phyloP scores from a whole-genome alignment of 1,140 invertebrate species.

The Metaphire vulgaris region DNA sequence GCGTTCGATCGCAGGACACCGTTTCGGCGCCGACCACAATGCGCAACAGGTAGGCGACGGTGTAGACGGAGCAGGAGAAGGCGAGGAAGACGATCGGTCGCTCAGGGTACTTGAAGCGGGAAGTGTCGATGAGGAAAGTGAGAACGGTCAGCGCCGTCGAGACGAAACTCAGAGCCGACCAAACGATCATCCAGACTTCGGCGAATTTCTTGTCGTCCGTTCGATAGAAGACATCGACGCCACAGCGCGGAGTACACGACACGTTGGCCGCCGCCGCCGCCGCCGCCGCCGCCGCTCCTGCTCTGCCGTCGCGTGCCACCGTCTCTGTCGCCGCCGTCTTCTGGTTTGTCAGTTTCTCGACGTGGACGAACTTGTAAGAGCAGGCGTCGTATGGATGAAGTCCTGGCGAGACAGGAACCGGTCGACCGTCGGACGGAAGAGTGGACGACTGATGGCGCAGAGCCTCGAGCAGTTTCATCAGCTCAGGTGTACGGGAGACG shows the following conservation, averaged over 20 bases:
- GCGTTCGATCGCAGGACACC: conserved; percentile 64
- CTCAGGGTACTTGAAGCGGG: conserved; percentile 91
- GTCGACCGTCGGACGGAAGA: not conserved
- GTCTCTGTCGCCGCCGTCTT: conserved; percentile 46
- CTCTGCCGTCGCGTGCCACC: too few relatives aligned
- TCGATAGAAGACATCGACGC: conserved; percentile 43
- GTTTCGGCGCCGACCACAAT: conserved; percentile 74
- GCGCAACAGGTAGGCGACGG: conserved; percentile 79
- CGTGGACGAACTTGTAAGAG: conserved; percentile 42
- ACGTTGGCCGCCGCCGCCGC: not conserved
- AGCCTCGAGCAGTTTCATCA: conserved; percentile 33
- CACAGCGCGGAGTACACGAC: conserved; percentile 34
- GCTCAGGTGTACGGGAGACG: conserved; percentile 32
- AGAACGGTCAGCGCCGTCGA: conserved; percentile 50
- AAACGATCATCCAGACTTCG: conserved; percentile 57
- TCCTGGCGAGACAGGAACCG: not conserved
- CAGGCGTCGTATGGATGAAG: conserved; percentile 29
- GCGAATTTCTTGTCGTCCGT: conserved; percentile 55
- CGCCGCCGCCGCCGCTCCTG: not conserved
- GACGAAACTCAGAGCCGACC: conserved; percentile 54
- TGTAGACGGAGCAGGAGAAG: conserved; percentile 91
- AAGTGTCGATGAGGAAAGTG: conserved; percentile 58
- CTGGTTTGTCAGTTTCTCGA: conserved; percentile 38
- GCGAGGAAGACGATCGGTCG: conserved; percentile 95
- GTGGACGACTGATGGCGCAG: conserved; percentile 28